Conservation (phyloP, 2,113 vertebrate genomes). For the Tenebrosternarchus preto region DNA sequence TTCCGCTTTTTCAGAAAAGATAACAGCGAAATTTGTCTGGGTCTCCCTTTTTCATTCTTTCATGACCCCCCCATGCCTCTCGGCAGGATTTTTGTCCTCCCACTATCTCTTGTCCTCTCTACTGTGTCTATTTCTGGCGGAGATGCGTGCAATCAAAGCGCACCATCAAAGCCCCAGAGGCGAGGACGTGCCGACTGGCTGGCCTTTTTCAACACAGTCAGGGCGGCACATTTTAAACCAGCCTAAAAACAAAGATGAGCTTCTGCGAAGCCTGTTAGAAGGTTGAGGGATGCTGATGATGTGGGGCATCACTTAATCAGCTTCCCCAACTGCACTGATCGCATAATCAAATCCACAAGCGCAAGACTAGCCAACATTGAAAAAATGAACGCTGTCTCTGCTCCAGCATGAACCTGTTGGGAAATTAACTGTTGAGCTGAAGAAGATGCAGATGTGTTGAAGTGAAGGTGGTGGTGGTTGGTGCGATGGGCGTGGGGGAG, state of each 20-base stretch:
- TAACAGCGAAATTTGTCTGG: background rate
- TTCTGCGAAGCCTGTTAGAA: background rate
- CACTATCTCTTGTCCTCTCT: background rate
- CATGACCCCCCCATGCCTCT: background rate
- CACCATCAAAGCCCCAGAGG: constrained; percentile 18
- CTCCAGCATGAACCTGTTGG: background rate
- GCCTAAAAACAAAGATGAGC: background rate
- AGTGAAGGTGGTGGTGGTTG: too few relatives aligned
- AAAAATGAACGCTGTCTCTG: background rate
- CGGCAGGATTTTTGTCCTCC: background rate
- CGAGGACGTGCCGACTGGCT: background rate
- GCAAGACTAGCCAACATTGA: background rate
- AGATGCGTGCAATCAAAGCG: constrained; percentile 7
- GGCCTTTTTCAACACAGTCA: background rate
- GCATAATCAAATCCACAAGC: background rate
- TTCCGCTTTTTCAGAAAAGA: background rate
- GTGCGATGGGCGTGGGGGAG: too few relatives aligned
- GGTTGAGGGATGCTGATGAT: background rate
- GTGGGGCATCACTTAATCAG: background rate
- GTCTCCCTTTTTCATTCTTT: background rate
- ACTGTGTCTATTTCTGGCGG: background rate
- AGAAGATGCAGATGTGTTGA: too few relatives aligned
- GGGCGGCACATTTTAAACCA: background rate
- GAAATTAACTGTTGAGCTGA: background rate
- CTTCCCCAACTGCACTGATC: background rate